phyloP scores from a whole-genome alignment of 2,113 vertebrate genomes.

The Aldabrachelys gigantea region DNA sequence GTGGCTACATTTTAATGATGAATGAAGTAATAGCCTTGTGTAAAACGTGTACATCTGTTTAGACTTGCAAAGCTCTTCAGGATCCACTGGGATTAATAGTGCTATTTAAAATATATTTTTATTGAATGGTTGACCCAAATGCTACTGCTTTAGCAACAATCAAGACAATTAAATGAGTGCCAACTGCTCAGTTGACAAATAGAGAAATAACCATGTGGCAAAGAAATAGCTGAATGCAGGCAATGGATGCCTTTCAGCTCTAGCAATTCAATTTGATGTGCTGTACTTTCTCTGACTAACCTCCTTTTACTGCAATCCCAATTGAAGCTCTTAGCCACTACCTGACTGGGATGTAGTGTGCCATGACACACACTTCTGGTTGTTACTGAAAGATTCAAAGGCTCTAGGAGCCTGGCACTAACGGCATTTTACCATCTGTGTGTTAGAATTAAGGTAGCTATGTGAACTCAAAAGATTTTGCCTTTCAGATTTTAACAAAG shows the following conservation, averaged over 20 bases:
- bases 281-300: constrained; percentile 68
- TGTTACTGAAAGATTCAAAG: constrained; percentile 68
- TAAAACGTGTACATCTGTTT: background rate
- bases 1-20: constrained; percentile 22
- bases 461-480: constrained; percentile 70
- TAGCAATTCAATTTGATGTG: constrained; percentile 67
- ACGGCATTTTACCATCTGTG: constrained; percentile 73
- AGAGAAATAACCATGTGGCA: constrained; percentile 67
- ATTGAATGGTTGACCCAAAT: constrained; percentile 37
- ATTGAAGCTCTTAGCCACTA: constrained; percentile 68
- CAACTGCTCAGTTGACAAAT: constrained; percentile 56
- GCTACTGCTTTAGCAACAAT: background rate
- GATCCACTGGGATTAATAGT: background rate
- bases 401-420: constrained; percentile 69
- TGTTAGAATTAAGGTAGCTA: constrained; percentile 70
- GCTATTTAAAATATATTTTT: constrained; percentile 36
- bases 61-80: constrained; percentile 23
- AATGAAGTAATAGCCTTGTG: constrained; percentile 16
- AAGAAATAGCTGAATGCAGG: constrained; percentile 51
- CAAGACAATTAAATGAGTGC: constrained; percentile 11
- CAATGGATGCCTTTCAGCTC: constrained; percentile 64
- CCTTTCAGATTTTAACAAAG: constrained; percentile 73
- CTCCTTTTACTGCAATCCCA: constrained; percentile 72
- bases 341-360: constrained; percentile 63
- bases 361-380: constrained; percentile 66